Conservation (phyloP, 1,140 invertebrate species). For the Drosophila parvula region DNA sequence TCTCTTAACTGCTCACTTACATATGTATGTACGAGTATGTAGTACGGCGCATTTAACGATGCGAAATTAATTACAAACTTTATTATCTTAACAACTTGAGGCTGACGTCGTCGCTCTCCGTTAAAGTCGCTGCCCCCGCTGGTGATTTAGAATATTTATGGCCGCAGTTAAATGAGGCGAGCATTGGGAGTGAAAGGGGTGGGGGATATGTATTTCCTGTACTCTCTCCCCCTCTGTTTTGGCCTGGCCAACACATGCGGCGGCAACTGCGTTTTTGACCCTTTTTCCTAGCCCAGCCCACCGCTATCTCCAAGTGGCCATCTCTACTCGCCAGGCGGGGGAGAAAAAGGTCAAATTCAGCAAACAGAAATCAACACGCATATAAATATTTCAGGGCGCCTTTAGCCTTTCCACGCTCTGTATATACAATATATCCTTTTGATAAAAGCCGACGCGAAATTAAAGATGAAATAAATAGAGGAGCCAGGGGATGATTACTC, state of each 20-base stretch:
- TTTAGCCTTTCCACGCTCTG: constrained; percentile 28
- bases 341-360: constrained; percentile 74
- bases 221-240: not conserved
- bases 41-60: constrained; percentile 66
- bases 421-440: constrained; percentile 47
- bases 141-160: constrained; percentile 81
- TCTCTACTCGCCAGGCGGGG: constrained; percentile 27
- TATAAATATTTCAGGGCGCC: constrained; percentile 73
- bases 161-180: constrained; percentile 71
- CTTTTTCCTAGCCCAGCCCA: constrained; percentile 47
- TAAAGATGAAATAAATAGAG: constrained; percentile 41
- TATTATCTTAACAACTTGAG: constrained; percentile 78
- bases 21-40: constrained; percentile 2
- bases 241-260: constrained; percentile 31
- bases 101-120: constrained; percentile 33
- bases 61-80: constrained; percentile 82
- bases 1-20: constrained; percentile 21
- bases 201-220: constrained; percentile 4
- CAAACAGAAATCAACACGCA: constrained; percentile 82
- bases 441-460: constrained; percentile 65
- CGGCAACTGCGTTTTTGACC: constrained; percentile 62
- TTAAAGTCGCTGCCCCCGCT: constrained; percentile 50
- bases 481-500: not conserved
- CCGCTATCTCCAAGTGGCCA: constrained; percentile 64
- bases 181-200: constrained; percentile 37